A percentile compares a stretch with the other conserved stretches of the same genome.
Conservation (phyloP, 2,888 invertebrate species). For the Thymelicus lineola region DNA sequence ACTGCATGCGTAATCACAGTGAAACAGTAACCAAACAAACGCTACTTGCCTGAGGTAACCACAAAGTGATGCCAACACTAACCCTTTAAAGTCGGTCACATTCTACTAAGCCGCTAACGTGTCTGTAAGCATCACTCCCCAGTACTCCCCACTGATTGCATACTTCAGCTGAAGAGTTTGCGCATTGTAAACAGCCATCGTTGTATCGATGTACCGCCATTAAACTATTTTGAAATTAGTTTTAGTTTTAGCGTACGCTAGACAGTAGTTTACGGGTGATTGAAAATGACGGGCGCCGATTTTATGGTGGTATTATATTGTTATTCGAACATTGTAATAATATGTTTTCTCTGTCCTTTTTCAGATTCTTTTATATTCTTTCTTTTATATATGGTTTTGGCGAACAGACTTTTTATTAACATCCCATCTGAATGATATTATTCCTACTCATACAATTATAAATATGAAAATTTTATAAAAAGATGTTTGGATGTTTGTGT, state of each 20-base stretch:
- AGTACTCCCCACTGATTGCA: slow-evolving; percentile 10
- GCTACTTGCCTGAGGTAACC: background rate
- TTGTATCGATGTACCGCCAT: slow-evolving; percentile 17
- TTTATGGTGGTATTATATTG: background rate
- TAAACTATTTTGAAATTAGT: slow-evolving; percentile 38
- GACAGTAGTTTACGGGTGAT: background rate
- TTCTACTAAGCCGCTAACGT: slow-evolving; percentile 8
- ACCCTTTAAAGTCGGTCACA: background rate
- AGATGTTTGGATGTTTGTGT: no score
- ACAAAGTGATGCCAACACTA: background rate
- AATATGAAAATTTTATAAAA: no score
- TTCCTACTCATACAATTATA: no score
- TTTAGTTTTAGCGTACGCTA: slow-evolving; percentile 25
- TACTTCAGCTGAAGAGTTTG: slow-evolving; percentile 23
- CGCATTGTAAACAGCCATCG: slow-evolving; percentile 27
- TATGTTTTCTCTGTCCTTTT: no score
- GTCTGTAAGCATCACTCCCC: background rate
- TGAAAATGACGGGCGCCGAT: background rate
- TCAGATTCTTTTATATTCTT: no score
- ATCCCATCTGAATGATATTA: no score
- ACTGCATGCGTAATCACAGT: no score
- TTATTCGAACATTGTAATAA: background rate
- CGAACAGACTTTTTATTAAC: no score
- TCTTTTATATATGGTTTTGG: no score
- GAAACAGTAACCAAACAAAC: no score